Evolutionary conservation across 2,797 vertebrate species (phyloP).

Genomic region (Cynopterus sphinx): DNA sequence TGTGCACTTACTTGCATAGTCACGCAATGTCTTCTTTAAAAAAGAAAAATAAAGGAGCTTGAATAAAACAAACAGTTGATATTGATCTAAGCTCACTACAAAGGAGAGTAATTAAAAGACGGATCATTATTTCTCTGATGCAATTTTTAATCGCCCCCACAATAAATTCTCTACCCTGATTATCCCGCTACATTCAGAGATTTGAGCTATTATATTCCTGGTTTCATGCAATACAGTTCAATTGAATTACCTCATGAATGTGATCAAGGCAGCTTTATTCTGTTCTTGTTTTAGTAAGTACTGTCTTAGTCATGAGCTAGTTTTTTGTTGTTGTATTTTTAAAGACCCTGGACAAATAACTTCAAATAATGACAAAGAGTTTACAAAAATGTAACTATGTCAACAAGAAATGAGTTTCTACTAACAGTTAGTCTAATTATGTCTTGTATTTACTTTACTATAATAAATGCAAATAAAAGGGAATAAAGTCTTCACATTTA

Average conservation of each 20-base stretch:
- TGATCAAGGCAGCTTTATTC: slow-evolving; percentile 51
- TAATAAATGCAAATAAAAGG: slow-evolving; percentile 37
- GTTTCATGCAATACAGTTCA: slow-evolving; percentile 39
- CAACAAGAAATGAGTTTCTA: slow-evolving; percentile 66
- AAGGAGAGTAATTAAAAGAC: slow-evolving; percentile 79
- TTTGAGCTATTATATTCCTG: slow-evolving; percentile 66
- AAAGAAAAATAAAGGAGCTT: slow-evolving; percentile 60
- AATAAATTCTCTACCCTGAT: slow-evolving; percentile 71
- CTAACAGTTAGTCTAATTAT: background rate
- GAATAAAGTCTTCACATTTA: slow-evolving; percentile 46
- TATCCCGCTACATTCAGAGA: slow-evolving; percentile 69
- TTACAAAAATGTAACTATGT: slow-evolving; percentile 60
- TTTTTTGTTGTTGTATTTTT: background rate
- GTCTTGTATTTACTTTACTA: slow-evolving; percentile 34
- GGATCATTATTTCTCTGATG: slow-evolving; percentile 76
- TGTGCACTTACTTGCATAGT: slow-evolving; percentile 69
- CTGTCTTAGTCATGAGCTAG: slow-evolving; percentile 56
- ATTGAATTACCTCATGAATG: slow-evolving; percentile 49
- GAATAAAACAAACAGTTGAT: slow-evolving; percentile 79
- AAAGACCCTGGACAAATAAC: slow-evolving; percentile 52
- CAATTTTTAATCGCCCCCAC: slow-evolving; percentile 78
- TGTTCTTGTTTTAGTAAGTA: slow-evolving; percentile 62
- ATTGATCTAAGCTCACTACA: slow-evolving; percentile 77
- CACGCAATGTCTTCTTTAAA: slow-evolving; percentile 69
- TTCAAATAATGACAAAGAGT: slow-evolving; percentile 38